Base-by-base conservation (phyloP, 35 echinoderm and acorn worm species). In the Heliocidaris tuberculata region DNA sequence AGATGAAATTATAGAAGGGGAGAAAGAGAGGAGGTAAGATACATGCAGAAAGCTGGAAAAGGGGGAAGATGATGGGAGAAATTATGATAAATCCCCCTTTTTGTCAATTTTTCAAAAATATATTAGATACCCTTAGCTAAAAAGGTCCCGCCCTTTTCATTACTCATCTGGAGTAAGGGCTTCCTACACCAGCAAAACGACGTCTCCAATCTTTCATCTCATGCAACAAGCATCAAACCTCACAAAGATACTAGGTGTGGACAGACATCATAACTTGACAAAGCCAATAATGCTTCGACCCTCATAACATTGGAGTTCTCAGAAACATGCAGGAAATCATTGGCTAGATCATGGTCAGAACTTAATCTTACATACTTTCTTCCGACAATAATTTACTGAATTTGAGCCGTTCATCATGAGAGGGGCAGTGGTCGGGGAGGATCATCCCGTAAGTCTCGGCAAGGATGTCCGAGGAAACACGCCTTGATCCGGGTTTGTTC, bases 311-410 rank as follows among this genome's bases (percentile, higher is more conserved):
- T 78, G 65, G 21, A n/a, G 21, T 78, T 78, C 65, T n/a, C 19
- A 78, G 65, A 78, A 78, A n/a, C 65, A 78, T 78, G 21, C 65
- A 78, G 65, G 65, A 78, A 78, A n/a, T 78, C 65, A 78, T 78
- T 56, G 5, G 4, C 65, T n/a, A 78, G 65, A 78, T 19, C 65
- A 78, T n/a, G 65, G 65, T 78, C 65, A 78, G 27, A 19, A 21
- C 27, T 78, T 78, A 78, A 78, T 78, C 65, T n/a, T 78, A 4
- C 8, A 78, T 78, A n/a, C 65, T 78, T 78, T 78, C 21, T 78
- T 78, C 27, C 65, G 27, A 78, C 27, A 78, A 78, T n/a, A n/a
- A n/a, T n/a, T 78, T 78, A 78, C 65, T 21, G 2, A 78, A 1
- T 78, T 21, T 78, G 19, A n/a, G 17, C 65, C 65, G 65, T 8